Evolutionary conservation across 2,888 invertebrate species (phyloP).

Genomic region (Cheilosia variabilis): DNA sequence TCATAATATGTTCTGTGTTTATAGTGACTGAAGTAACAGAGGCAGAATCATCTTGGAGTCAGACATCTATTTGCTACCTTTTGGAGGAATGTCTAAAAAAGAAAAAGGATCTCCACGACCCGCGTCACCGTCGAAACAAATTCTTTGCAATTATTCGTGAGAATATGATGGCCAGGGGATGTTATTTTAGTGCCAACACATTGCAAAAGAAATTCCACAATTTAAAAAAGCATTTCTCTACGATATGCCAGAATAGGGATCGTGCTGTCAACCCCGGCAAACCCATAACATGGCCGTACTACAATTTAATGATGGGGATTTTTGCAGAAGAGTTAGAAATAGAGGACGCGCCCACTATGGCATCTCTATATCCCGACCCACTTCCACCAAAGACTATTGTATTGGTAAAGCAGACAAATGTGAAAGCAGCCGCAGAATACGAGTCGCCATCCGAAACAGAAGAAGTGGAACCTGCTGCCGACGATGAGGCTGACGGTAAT

Average conservation of each 20-base stretch:
- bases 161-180: slow-evolving; percentile 1
- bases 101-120: slow-evolving; percentile 51
- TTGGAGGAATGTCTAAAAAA: slow-evolving; percentile 49
- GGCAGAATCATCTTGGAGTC: slow-evolving; percentile 39
- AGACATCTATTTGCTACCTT: not conserved
- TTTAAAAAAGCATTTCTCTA: slow-evolving; percentile 36
- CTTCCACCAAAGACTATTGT: slow-evolving; percentile 11
- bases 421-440: not conserved
- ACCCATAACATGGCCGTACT: slow-evolving; percentile 35
- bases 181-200: slow-evolving; percentile 13
- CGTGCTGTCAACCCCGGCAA: not conserved
- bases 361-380: slow-evolving; percentile 50
- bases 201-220: slow-evolving; percentile 46
- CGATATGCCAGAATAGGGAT: slow-evolving; percentile 11
- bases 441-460: not conserved
- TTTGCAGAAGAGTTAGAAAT: slow-evolving; percentile 59
- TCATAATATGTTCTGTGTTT: not conserved
- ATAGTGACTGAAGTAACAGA: slow-evolving; percentile 13
- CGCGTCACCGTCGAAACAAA: slow-evolving; percentile 27
- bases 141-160: slow-evolving; percentile 41
- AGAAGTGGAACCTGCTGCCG: not conserved
- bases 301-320: slow-evolving; percentile 49
- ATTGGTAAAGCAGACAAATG: not conserved
- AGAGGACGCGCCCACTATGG: slow-evolving; percentile 63
- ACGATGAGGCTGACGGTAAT: not conserved